These are phyloP conservation scores for Euplagia quadripunctaria DNA, from an alignment of 2,888 invertebrate genomes.

Conservation along the genomic window DNA sequence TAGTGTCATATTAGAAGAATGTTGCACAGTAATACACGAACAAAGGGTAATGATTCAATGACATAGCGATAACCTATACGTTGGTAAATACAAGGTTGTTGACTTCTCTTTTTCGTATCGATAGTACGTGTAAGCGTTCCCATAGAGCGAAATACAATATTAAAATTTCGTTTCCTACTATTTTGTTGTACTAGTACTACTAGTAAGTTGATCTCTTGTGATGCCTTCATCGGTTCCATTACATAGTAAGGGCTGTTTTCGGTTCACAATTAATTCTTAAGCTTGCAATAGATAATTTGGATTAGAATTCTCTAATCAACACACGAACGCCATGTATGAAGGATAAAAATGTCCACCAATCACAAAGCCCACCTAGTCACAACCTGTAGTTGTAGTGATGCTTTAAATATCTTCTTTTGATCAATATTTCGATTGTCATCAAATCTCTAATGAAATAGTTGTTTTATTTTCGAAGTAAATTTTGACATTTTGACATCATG, in stretches of 20 bases:
- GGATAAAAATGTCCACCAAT: background rate
- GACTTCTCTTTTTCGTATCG: slow-evolving; percentile 18
- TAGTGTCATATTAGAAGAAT: slow-evolving; percentile 40
- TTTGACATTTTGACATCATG: too few species aligned
- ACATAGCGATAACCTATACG: slow-evolving; percentile 20
- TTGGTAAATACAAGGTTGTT: slow-evolving; percentile 31
- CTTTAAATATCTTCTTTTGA: background rate
- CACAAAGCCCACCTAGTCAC: too few species aligned
- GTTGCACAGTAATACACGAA: slow-evolving; percentile 23
- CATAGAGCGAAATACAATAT: slow-evolving; percentile 3
- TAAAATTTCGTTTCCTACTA: slow-evolving; percentile 13
- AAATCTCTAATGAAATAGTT: too few species aligned
- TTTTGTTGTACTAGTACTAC: background rate
- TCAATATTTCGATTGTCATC: too few species aligned
- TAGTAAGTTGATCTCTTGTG: background rate
- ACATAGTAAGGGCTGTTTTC: background rate
- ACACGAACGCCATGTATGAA: background rate
- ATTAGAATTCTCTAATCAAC: too few species aligned
- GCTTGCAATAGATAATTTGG: too few species aligned
- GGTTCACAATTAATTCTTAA: background rate
- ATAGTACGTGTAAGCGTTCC: slow-evolving; percentile 13
- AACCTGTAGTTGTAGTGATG: too few species aligned
- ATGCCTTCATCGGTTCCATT: background rate
- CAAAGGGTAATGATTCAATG: slow-evolving; percentile 40
- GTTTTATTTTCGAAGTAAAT: too few species aligned